These are phyloP conservation scores for Eurosta solidaginis DNA, from an alignment of 1,140 invertebrate genomes.

Conservation along the genomic window DNA sequence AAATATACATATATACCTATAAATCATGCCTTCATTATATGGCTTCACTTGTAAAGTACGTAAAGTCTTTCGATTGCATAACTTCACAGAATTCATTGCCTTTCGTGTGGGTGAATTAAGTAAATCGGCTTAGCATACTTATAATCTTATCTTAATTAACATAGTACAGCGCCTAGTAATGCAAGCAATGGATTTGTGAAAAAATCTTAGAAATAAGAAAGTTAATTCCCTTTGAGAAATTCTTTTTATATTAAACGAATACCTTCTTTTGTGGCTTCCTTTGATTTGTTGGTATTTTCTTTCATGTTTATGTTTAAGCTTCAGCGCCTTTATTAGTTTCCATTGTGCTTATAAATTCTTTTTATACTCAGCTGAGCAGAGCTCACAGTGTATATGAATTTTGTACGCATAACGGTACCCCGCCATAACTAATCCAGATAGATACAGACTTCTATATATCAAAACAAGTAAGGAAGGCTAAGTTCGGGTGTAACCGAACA, in stretches of 20 bases:
- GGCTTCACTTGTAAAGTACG: not conserved
- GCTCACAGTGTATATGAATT: too few relatives aligned
- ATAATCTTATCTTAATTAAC: slow-evolving; percentile 27
- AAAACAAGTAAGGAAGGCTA: too few relatives aligned
- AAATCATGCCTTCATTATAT: not conserved
- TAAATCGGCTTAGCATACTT: not conserved
- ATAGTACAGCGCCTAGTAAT: not conserved
- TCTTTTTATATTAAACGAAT: not conserved
- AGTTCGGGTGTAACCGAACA: too few relatives aligned
- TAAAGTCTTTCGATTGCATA: not conserved
- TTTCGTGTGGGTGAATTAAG: not conserved
- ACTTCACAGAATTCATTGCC: not conserved
- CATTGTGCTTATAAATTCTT: too few relatives aligned
- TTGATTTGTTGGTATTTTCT: not conserved
- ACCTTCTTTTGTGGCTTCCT: not conserved
- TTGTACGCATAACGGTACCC: too few relatives aligned
- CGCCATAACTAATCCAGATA: too few relatives aligned
- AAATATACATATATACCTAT: not conserved
- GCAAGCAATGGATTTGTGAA: not conserved
- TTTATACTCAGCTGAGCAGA: too few relatives aligned
- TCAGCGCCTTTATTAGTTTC: not conserved
- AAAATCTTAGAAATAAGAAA: not conserved
- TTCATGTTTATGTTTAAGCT: not conserved
- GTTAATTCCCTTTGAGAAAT: not conserved
- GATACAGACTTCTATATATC: too few relatives aligned